Conservation (phyloP, 2,113 vertebrate genomes). For the Chaetorhynchus papuensis region DNA sequence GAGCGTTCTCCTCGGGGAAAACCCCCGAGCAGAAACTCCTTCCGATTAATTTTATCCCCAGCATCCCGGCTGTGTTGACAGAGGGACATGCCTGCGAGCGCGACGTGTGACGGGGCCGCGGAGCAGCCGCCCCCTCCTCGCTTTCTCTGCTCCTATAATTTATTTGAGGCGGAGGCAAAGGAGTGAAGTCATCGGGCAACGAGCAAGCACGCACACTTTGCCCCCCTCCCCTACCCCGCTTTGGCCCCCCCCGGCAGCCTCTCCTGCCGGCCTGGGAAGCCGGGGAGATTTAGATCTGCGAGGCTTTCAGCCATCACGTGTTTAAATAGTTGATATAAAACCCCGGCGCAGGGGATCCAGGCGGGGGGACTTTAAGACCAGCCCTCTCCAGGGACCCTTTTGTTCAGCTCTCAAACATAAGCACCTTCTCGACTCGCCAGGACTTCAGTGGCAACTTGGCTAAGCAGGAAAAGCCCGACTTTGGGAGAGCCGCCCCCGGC, state of each 20-base stretch:
- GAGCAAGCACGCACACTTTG: not conserved
- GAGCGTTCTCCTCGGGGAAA: not conserved
- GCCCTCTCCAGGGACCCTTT: conserved; percentile 96
- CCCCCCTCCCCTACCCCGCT: not conserved
- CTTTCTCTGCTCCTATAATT: conserved; percentile 13
- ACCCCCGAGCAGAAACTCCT: not conserved
- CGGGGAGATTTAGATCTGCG: conserved; percentile 77
- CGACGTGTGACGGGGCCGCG: not conserved
- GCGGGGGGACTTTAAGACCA: conserved; percentile 92
- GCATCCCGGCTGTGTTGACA: not conserved
- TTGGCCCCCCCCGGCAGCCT: conserved; percentile 20
- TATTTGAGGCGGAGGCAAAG: not conserved
- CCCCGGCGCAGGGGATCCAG: conserved; percentile 83
- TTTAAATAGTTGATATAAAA: conserved; percentile 84
- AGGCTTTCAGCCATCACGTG: conserved; percentile 85
- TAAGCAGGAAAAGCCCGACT: not conserved
- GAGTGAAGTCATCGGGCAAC: not conserved
- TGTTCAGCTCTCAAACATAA: conserved; percentile 92
- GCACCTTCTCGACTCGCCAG: conserved; percentile 85
- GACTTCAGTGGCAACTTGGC: conserved; percentile 74
- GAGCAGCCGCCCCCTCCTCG: not conserved
- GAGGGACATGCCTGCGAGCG: not conserved
- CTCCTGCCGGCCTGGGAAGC: conserved; percentile 66
- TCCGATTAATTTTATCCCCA: not conserved
- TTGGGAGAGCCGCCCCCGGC: not conserved